Percentiles rank a stretch among this genome's conserved stretches.
These are phyloP conservation scores for Zosterops japonicus DNA, from an alignment of 2,113 vertebrate species.

Conservation along the genomic window DNA sequence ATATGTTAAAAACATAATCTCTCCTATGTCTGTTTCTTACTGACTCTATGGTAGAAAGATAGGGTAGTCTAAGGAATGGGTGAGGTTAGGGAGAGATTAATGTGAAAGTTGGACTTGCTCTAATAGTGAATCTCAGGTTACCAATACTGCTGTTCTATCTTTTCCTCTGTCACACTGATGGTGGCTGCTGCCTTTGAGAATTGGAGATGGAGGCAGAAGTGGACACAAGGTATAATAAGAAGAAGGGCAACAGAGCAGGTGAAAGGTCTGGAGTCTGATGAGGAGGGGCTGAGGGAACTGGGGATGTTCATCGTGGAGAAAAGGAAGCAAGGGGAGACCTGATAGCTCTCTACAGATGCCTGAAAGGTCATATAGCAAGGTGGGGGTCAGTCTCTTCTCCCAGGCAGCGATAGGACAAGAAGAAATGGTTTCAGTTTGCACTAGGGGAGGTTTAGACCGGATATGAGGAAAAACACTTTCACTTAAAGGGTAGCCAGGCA, in stretches of 20 bases:
- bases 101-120: not conserved
- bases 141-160: not conserved
- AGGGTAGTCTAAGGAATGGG: not conserved
- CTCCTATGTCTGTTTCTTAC: not conserved
- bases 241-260: too few species aligned
- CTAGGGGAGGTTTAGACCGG: not conserved
- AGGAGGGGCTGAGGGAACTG: not conserved
- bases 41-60: not conserved
- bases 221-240: not conserved
- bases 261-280: not conserved
- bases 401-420: not conserved
- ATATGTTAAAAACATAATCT: not conserved
- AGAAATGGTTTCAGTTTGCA: not conserved
- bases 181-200: not conserved
- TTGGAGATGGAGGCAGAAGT: not conserved
- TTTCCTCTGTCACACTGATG: fast-evolving
- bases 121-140: not conserved
- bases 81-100: not conserved
- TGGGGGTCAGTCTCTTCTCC: not conserved
- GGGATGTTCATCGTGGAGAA: not conserved
- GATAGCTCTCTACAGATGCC: not conserved
- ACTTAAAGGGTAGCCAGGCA: not conserved
- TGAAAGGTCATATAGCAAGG: not conserved
- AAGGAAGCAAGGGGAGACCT: not conserved
- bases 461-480: not conserved